These are phyloP conservation scores for Spilogale gracilis DNA, from an alignment of 2,113 vertebrate species.

Conservation along the genomic window DNA sequence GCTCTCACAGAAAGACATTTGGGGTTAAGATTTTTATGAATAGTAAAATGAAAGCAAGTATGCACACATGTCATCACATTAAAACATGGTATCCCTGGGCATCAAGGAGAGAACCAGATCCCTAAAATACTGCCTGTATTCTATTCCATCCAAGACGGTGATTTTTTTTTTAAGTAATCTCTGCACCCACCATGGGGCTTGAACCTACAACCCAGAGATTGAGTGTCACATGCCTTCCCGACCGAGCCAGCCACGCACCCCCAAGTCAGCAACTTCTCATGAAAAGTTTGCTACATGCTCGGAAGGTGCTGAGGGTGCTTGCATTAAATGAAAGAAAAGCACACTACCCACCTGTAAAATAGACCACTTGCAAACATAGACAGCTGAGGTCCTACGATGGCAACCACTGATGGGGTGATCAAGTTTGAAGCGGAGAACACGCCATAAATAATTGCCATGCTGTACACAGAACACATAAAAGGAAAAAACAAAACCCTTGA, in stretches of 20 bases:
- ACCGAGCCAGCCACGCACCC: neutral
- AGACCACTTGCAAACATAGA: slow-evolving; percentile 96
- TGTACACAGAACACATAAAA: slow-evolving; percentile 78
- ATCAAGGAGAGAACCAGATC: neutral
- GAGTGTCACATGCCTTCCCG: neutral
- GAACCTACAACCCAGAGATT: neutral
- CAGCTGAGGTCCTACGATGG: slow-evolving; percentile 93
- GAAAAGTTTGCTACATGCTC: neutral
- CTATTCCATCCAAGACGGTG: neutral
- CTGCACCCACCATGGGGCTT: neutral
- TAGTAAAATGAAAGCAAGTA: neutral
- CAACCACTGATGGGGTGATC: slow-evolving; percentile 95
- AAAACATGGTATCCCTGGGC: neutral
- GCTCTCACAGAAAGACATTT: neutral
- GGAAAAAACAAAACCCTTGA: neutral
- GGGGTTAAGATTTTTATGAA: neutral
- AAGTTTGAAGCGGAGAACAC: slow-evolving; percentile 98
- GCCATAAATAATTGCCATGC: slow-evolving; percentile 98
- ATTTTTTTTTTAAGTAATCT: neutral
- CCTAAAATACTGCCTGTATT: neutral
- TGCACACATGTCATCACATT: neutral
- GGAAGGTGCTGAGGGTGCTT: neutral
- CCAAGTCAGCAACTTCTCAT: neutral
- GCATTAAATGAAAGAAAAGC: neutral
- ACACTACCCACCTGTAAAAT: slow-evolving; percentile 94